Evolutionary conservation across 2,113 vertebrate genomes (phyloP), one percentile per base, ranked within the genome.

Genomic region (Hyla sarda): DNA sequence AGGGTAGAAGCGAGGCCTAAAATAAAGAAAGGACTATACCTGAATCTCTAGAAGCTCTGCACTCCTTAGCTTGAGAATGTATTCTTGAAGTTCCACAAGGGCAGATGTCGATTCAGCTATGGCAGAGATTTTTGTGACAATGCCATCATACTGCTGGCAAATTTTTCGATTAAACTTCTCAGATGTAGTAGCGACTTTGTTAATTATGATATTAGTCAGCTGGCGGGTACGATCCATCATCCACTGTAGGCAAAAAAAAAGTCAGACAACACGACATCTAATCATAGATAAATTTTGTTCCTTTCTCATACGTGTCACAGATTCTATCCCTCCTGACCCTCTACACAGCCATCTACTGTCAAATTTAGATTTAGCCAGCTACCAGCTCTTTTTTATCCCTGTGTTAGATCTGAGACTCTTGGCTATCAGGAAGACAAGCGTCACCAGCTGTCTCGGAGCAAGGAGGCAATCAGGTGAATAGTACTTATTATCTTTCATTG

Each of bases 401-500:
- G 92, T 93, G 91, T 95, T 84, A 92, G 94, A 95, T 95, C 94
- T 93, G 94, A 92, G 93, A 91, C 91, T 95, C 93, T 90, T 91
- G 91, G 93, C 94, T 95, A 96, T 95, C 94, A 92, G 93, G 90
- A 91, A 93, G 95, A 94, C 93, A 93, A 90, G 82, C 92, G 90
- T 95, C 94, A 94, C 92, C 93, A 92, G 94, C 94, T 95, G 94
- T 93, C 95, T 94, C 89, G 3, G 92, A 90, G 93, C 93, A 95
- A 94, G 94, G 93, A 94, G 93, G 94, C 93, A 95, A 95, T 95
- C 95, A 94, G 94, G 93, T 95, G 95, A 94, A 95, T 90, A 91
- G 93, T 91, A 93, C 93, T 96, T 94, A 94, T 94, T 94, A 95
- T 95, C 93, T 95, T 91, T 92, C 93, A 89, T 91, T 93, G 93